Conservation (phyloP, 2,888 invertebrate species). For the Clanis bilineata region DNA sequence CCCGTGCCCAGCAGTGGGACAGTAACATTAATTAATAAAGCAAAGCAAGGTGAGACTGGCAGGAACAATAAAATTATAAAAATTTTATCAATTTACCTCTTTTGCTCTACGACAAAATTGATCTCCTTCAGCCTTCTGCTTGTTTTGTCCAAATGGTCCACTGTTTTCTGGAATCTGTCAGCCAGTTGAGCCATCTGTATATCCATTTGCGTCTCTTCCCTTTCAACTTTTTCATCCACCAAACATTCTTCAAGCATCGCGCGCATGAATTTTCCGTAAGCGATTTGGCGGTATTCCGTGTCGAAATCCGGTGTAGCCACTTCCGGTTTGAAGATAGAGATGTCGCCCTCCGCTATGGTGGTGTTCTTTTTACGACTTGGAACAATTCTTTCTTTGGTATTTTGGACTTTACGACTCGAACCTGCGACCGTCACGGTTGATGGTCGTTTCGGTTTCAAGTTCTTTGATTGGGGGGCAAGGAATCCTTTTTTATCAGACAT, state of each 20-base stretch:
- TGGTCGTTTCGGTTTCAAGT: constrained; percentile 45
- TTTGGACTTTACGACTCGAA: constrained; percentile 40
- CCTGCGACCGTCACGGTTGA: constrained; percentile 40
- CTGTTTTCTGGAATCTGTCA: constrained; percentile 69
- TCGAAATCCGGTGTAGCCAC: constrained; percentile 51
- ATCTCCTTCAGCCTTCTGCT: constrained; percentile 70
- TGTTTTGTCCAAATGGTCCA: constrained; percentile 69
- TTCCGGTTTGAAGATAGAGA: constrained; percentile 47
- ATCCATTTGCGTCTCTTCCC: constrained; percentile 67
- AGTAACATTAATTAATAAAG: too few species aligned
- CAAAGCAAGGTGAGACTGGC: too few species aligned
- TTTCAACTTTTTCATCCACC: constrained; percentile 63
- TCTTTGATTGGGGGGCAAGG: constrained; percentile 41
- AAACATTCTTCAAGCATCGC: constrained; percentile 65
- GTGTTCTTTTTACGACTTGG: constrained; percentile 40
- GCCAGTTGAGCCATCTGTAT: constrained; percentile 68
- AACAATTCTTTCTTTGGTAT: constrained; percentile 37
- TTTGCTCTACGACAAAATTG: constrained; percentile 70
- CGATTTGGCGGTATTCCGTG: constrained; percentile 51
- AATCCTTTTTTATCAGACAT: constrained; percentile 64
- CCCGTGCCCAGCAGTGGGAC: too few species aligned
- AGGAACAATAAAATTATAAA: neutral
- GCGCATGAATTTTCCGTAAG: constrained; percentile 62
- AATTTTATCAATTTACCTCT: constrained; percentile 51
- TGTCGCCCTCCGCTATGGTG: constrained; percentile 40